Percentiles rank a stretch among this genome's conserved stretches.
Evolutionary conservation across 2,888 invertebrate genomes (phyloP).

Genomic region (Campoletis raptor): DNA sequence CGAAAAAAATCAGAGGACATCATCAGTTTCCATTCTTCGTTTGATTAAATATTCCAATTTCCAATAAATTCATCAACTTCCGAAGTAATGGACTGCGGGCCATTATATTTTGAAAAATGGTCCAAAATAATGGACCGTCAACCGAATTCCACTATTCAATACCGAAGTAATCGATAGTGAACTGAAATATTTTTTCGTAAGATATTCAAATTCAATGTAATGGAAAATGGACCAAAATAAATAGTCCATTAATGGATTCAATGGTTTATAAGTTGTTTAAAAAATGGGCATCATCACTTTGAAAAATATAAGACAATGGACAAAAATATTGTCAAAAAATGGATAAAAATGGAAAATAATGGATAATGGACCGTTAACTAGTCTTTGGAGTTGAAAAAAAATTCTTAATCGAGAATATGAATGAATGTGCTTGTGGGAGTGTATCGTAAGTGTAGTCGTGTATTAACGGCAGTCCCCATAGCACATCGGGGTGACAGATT

Average conservation of each 20-base stretch:
- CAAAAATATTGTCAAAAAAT: not conserved
- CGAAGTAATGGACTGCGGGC: not conserved
- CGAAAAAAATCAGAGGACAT: not conserved
- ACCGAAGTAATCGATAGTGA: too few relatives aligned
- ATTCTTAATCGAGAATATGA: not conserved
- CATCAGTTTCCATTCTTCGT: not conserved
- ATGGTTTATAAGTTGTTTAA: not conserved
- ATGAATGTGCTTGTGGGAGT: not conserved
- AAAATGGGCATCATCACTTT: too few relatives aligned
- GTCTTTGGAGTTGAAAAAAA: not conserved
- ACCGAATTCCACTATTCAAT: too few relatives aligned
- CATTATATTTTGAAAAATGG: not conserved
- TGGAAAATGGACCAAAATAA: not conserved
- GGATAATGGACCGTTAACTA: not conserved
- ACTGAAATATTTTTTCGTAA: not conserved
- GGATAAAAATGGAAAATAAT: not conserved
- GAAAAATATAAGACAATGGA: not conserved
- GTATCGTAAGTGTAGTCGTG: slow-evolving; percentile 37
- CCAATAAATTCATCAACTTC: not conserved
- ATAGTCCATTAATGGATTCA: not conserved
- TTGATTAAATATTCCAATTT: not conserved
- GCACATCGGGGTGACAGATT: slow-evolving; percentile 78
- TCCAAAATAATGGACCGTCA: too few relatives aligned
- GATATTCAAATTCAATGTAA: not conserved
- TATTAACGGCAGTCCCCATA: slow-evolving; percentile 52